phyloP scores from a whole-genome alignment of 2,113 vertebrate genomes.

The Nannobrachium achirus region DNA sequence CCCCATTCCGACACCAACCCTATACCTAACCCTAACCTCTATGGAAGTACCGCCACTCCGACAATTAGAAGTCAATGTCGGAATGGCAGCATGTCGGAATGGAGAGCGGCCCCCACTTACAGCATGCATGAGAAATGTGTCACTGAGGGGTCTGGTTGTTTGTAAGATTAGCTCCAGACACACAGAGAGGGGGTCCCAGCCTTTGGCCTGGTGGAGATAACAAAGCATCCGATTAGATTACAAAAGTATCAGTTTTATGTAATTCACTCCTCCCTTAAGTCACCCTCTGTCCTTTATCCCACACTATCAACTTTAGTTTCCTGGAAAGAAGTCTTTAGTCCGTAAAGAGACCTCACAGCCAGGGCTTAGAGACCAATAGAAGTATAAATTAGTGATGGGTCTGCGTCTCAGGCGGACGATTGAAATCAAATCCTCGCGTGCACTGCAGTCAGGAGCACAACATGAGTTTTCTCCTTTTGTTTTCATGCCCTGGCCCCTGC shows the following conservation, averaged over 20 bases:
- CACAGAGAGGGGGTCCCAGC: too few species aligned
- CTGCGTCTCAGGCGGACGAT: neutral
- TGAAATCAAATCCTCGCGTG: neutral
- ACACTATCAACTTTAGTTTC: conserved; percentile 5
- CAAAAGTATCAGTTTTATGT: neutral
- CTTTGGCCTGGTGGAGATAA: too few species aligned
- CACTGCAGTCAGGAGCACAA: too few species aligned
- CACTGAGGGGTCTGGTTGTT: neutral
- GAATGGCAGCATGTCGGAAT: too few species aligned
- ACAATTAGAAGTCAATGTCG: too few species aligned
- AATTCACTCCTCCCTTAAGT: conserved; percentile 1
- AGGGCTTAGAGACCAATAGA: neutral
- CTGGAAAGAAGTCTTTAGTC: neutral
- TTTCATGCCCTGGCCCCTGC: neutral
- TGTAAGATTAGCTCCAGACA: too few species aligned
- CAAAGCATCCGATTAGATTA: conserved; percentile 3
- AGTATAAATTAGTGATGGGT: neutral
- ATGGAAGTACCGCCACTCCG: too few species aligned
- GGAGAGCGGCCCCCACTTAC: too few species aligned
- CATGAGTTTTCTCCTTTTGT: conserved; percentile 9
- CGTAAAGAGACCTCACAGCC: neutral
- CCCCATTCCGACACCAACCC: too few species aligned
- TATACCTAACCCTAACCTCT: too few species aligned
- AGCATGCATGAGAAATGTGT: neutral
- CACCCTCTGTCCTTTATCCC: neutral